Evolutionary conservation across 2,888 invertebrate genomes (phyloP), one percentile per base, ranked within the genome.

Genomic region (Pimpla rufipes): DNA sequence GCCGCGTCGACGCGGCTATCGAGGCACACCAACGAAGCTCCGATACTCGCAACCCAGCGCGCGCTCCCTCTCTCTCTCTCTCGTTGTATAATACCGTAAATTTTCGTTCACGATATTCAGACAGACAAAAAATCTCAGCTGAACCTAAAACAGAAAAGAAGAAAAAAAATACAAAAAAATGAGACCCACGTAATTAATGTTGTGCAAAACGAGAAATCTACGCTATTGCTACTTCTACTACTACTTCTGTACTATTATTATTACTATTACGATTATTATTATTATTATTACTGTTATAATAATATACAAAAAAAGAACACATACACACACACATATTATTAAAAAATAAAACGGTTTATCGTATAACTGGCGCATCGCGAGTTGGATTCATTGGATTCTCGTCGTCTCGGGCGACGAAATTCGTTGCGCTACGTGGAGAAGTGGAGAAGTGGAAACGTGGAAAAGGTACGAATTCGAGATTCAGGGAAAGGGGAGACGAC

Each of bases 341-440:
- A 88, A 90, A 64, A 64, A 64, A 91, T 91, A 90, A 90, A 91
- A 88, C 88, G 88, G 86, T 90, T 91, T 90, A 90, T 91, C 82
- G 84, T 87, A 86, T 79, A 82, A 83, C 64, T 70, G 64, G 68
- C 74, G 77, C 64, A 75, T 50, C 64, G 23, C 62, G 71, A 68
- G 64, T 47, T 70, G 7, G 55, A 52, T 62, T 42, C 45, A n/a
- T 70, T 68, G 29, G n/a, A 6, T 55, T 23, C 10, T 55, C 21
- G 2, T 13, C 23, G 55, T 55, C 11, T 23, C 29, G 29, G 2
- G 3, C 29, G 55, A 23, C 13, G 11, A n/a, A 11, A n/a, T 45
- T n/a, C 4, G n/a, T 45, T 45, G 45, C 45, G 11, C 10, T 4
- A 45, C 13, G 13, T 21, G 21, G 10, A 52, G 7, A 52, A 18